Conservation (phyloP, 2,888 invertebrate genomes). For the Dione juno region DNA sequence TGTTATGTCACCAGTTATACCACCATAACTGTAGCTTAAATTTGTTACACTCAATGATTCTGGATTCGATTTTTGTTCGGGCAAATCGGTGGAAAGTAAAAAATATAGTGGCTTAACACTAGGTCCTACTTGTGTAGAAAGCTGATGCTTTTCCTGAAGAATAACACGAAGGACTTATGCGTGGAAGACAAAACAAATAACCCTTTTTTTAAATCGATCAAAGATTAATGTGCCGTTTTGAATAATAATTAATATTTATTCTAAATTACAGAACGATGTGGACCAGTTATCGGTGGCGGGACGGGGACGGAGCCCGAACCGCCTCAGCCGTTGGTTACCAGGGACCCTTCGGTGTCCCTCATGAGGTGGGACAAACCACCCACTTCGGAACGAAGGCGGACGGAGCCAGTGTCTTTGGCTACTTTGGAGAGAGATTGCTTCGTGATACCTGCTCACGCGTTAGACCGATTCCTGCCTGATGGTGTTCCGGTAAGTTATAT, state of each 20-base stretch:
- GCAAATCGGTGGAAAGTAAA: not conserved
- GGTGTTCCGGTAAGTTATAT: conserved; percentile 89
- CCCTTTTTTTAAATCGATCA: no score
- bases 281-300: conserved; percentile 86
- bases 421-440: conserved; percentile 95
- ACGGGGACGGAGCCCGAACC: conserved; percentile 86
- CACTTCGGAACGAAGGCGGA: conserved; percentile 71
- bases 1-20: not conserved
- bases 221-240: no score
- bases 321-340: conserved; percentile 88
- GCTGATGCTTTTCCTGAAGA: no score
- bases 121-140: not conserved
- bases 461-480: conserved; percentile 94
- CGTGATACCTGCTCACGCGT: conserved; percentile 95
- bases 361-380: conserved; percentile 77
- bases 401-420: conserved; percentile 90
- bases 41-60: not conserved
- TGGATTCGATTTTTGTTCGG: not conserved
- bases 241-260: not conserved
- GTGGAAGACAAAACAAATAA: no score
- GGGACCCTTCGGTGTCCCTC: conserved; percentile 86
- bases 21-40: not conserved
- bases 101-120: not conserved
- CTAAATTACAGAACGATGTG: conserved; percentile 86
- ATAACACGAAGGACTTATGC: no score